Percentiles rank a stretch among this genome's conserved stretches.
phyloP scores from a whole-genome alignment of 2,113 vertebrate species.

The Halichoeres trimaculatus region DNA sequence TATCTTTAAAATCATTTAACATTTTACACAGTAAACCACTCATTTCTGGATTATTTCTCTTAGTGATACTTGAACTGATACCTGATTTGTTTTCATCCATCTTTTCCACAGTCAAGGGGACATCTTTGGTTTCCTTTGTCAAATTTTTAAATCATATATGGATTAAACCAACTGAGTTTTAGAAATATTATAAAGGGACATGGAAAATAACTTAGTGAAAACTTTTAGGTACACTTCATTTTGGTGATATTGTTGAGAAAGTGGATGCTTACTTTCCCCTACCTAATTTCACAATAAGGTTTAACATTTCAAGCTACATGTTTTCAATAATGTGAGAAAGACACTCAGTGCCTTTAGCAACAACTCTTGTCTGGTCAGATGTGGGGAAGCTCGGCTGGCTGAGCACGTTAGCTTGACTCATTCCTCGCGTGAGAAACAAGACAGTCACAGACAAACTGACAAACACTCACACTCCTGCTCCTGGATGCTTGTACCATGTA shows the following conservation, averaged over 20 bases:
- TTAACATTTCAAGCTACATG: background rate
- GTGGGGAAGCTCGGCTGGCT: constrained; percentile 65
- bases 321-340: constrained; percentile 1
- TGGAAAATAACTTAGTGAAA: background rate
- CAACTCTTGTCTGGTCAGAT: constrained; percentile 51
- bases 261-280: no score
- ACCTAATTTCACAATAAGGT: background rate
- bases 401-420: constrained; percentile 69
- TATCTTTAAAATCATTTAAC: no score
- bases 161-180: no score
- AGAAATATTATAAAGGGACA: background rate
- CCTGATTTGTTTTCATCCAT: constrained; percentile 6
- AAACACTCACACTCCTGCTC: background rate
- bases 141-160: no score
- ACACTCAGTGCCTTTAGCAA: constrained; percentile 39
- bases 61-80: background rate
- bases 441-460: constrained; percentile 29
- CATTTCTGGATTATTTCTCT: no score
- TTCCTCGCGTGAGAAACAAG: constrained; percentile 75
- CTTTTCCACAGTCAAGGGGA: no score
- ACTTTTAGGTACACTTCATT: background rate
- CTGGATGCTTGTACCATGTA: constrained; percentile 14
- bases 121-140: background rate
- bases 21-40: no score
- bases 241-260: background rate